Evolutionary conservation across 2,888 invertebrate species (phyloP), one percentile per base, ranked within the genome.

Genomic region (Argynnis bischoffii): DNA sequence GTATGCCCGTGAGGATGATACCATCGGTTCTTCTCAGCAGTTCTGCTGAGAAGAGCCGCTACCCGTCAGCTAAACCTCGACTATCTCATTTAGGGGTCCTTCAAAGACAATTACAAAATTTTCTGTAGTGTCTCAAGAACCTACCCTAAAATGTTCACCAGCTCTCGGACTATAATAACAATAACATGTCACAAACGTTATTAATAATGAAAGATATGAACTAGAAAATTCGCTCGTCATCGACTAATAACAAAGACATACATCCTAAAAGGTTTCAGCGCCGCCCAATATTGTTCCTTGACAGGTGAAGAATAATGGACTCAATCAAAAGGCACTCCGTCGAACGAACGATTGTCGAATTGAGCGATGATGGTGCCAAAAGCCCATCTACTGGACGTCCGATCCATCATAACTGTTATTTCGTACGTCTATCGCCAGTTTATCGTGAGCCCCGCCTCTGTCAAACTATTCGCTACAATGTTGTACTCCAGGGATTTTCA

Each of bases 301-400:
- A 75, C 76, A 74, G 74, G 73, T 75, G 81, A 83, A 82, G 86
- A 89, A 90, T 90, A 89, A 90, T 90, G 85, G 84, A 79, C 74
- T 81, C 86, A 86, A 87, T 88, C 85, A 82, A 79, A 75, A 78
- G 81, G 81, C 86, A 84, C 86, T 82, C 81, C 76, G 85, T 86
- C 89, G 86, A 89, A 89, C 88, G 80, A 41, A 81, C 82, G 86
- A 90, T 89, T 85, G 85, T 83, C 79, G 83, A 77, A 90, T 91
- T 90, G 91, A 91, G 85, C 87, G 90, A 90, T 91, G 88, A 84
- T 80, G 80, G 81, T 83, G 87, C 84, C 90, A 86, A 89, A 89
- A 88, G 86, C 87, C 85, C 87, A 86, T 86, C 82, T 84, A 87
- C 82, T 83, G 81, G 86, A 80, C 83, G 81, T 78, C 83, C 83